These are phyloP conservation scores for Murina feae DNA, from an alignment of 2,113 vertebrate genomes.

Conservation along the genomic window DNA sequence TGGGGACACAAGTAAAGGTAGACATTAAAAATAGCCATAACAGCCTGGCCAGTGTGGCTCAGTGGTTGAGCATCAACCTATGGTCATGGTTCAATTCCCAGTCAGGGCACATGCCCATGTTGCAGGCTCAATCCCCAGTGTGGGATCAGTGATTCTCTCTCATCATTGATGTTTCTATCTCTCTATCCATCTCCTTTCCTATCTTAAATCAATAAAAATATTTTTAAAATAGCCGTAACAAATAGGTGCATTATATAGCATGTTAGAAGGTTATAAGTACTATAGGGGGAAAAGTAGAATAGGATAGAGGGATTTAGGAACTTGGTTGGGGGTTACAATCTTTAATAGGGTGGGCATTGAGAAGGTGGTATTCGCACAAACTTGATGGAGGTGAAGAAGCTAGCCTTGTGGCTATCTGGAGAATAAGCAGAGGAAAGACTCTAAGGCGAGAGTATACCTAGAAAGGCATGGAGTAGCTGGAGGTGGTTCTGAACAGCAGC, in stretches of 20 bases:
- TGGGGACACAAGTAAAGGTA: neutral
- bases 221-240: neutral
- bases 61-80: too few relatives aligned
- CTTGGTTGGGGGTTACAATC: neutral
- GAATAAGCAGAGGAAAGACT: neutral
- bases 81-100: too few relatives aligned
- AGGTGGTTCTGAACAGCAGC: neutral
- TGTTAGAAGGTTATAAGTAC: neutral
- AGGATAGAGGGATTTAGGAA: neutral
- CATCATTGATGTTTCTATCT: too few relatives aligned
- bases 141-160: too few relatives aligned
- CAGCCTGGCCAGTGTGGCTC: neutral
- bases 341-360: neutral
- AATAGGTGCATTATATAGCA: neutral
- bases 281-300: neutral
- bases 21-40: neutral
- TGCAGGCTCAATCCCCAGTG: too few relatives aligned
- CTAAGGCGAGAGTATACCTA: neutral
- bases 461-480: neutral
- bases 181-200: too few relatives aligned
- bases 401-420: too few relatives aligned
- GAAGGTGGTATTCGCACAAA: neutral
- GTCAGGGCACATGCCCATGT: too few relatives aligned
- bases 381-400: neutral
- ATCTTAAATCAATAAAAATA: too few relatives aligned